Base-by-base conservation (phyloP, 2,797 vertebrate genomes). In the Gephyroberyx darwinii region DNA sequence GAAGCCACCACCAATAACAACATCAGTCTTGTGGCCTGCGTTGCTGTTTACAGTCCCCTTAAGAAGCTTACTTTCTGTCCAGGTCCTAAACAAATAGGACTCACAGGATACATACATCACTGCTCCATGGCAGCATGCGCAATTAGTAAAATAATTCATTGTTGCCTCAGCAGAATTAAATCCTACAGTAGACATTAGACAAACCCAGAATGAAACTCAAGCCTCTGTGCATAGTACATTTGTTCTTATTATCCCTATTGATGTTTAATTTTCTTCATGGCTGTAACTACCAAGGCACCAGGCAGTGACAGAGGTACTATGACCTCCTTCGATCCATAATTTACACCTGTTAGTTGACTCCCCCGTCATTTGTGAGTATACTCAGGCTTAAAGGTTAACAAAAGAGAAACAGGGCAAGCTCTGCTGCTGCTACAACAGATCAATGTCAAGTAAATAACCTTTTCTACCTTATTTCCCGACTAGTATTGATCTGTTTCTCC, bases 391-490 rank as follows among this genome's bases (percentile, higher is more conserved):
- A 96, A 98, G 97, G 97, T 98, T 99, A 99, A 98, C 97, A 98
- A 97, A 98, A 99, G 96, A 97, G 95, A 97, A 96, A 95, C 95
- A 96, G 96, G 94, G 92, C 93, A 92, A 94, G 96, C 95, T 97
- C 95, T 90, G 93, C 86, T 90, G 91, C 88, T 81, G 94, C 93
- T 93, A 96, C 95, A 94, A 93, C 91, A 84, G 97, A 99, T 99
- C 98, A 99, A 99, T 98, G 96, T 95, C 94, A 96, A 98, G 96
- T 98, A 98, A 98, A 99, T 98, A 99, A 98, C 97, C 96, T 97
- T 97, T 96, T 96, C 96, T 96, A 95, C 96, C 95, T 98, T 99
- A 98, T 98, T 99, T 98, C 96, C 96, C 96, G 95, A 96, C 96
- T 95, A 87, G 93, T 98, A 98, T 99, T 94, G 97, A 99, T 97